Evolutionary conservation across 1,140 invertebrate species (phyloP), one percentile per base, ranked within the genome.

Genomic region (Tetraneura akinire): DNA sequence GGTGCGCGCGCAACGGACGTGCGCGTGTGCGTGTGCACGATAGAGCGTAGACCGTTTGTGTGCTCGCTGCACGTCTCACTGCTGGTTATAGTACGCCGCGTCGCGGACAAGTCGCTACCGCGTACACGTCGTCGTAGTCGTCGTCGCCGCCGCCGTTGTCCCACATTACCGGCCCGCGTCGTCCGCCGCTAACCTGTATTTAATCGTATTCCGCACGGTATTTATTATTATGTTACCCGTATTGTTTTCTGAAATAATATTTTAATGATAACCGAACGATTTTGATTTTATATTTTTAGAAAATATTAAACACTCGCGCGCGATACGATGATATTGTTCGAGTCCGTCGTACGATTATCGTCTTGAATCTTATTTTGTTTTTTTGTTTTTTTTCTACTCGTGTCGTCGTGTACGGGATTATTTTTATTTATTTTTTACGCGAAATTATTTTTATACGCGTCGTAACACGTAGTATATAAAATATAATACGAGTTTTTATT

Each of bases 91-190:
- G 64, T 66, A 66, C 66, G 45, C 66, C 66, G 66, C 42, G 66
- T 13, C 66, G 45, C 66, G 66, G 66, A 70, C 66, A 66, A 66
- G 13, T 49, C 66, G 66, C 66, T 26, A 70, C 66, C 45, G 66
- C 45, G 45, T 47, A 42, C 10, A 64, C 62, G 66, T 68, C 37
- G 64, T 37, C 29, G 60, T n/a, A 10, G 64, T 2, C 37, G 64
- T 1, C 11, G 32, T 11, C 32, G 37, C 11, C 37, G 64, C 32
- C 32, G 60, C 18, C 60, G 60, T 3, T 16, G 64, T 66, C 37
- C 64, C 64, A 32, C 32, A 66, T 66, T 21, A 66, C 64, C 64
- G 64, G 21, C 37, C 62, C 32, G 64, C 45, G 64, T 66, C 64
- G 32, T 13, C 42, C 29, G 18, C 62, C 60, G 60, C 60, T 14